Conservation (phyloP, 2,113 vertebrate genomes). For the Albula goreensis region DNA sequence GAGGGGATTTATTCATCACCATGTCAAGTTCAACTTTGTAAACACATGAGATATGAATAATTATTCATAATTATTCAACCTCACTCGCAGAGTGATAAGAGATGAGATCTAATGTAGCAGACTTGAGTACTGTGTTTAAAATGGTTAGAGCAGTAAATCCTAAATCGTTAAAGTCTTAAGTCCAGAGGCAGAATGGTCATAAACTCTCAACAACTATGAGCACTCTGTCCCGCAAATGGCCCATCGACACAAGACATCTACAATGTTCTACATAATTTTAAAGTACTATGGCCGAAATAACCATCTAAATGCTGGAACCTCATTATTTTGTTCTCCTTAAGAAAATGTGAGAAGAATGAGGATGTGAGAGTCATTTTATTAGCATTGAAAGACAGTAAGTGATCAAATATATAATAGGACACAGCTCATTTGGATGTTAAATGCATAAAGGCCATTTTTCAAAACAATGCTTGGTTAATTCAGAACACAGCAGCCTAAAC, state of each 20-base stretch:
- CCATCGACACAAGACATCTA: not conserved
- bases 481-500: not conserved
- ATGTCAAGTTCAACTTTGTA: not conserved
- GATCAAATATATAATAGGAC: too few species aligned
- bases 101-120: not conserved
- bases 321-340: too few species aligned
- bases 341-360: too few species aligned
- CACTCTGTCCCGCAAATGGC: too few species aligned
- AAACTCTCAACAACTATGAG: too few species aligned
- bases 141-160: not conserved
- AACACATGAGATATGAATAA: not conserved
- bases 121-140: not conserved
- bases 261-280: not conserved
- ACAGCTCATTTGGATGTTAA: too few species aligned
- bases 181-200: not conserved
- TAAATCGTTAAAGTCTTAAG: not conserved
- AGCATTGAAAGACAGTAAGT: too few species aligned
- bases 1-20: constrained; percentile 16
- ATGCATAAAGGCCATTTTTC: not conserved
- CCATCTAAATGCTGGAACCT: too few species aligned
- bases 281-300: too few species aligned
- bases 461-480: not conserved
- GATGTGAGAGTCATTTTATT: too few species aligned
- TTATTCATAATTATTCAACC: not conserved
- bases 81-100: not conserved